These are phyloP conservation scores for Anarsia innoxiella DNA, from an alignment of 2,888 invertebrate species.

Conservation along the genomic window DNA sequence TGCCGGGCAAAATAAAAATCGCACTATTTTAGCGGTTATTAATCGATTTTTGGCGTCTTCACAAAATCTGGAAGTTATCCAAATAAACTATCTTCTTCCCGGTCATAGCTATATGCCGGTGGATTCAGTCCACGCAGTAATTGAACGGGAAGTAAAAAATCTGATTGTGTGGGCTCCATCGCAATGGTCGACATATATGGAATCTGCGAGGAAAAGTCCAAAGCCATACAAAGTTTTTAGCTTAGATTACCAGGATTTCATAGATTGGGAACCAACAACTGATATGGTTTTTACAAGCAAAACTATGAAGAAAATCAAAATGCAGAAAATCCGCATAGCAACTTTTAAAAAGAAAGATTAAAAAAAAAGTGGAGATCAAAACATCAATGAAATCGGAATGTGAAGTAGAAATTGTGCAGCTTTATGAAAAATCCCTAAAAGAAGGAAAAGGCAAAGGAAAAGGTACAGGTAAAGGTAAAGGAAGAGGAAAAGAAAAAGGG, in stretches of 20 bases:
- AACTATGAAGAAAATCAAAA: slow-evolving; percentile 14
- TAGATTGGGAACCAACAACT: slow-evolving; percentile 10
- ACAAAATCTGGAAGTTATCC: slow-evolving; percentile 19
- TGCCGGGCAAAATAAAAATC: slow-evolving; percentile 21
- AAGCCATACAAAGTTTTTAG: slow-evolving; percentile 18
- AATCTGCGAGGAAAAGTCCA: slow-evolving; percentile 11
- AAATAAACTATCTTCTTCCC: slow-evolving; percentile 28
- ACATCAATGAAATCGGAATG: neutral
- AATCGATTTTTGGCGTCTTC: slow-evolving; percentile 19
- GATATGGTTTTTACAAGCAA: slow-evolving; percentile 11
- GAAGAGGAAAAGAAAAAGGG: neutral
- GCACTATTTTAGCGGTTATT: slow-evolving; percentile 16
- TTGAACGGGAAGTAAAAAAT: slow-evolving; percentile 14
- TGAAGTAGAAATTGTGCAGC: neutral
- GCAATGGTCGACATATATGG: slow-evolving; percentile 13
- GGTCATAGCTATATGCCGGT: slow-evolving; percentile 31
- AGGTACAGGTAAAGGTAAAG: neutral
- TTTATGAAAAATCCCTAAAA: neutral
- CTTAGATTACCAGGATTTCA: slow-evolving; percentile 13
- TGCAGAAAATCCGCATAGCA: neutral
- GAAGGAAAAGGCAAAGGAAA: neutral
- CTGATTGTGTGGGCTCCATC: slow-evolving; percentile 14
- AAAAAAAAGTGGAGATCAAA: neutral
- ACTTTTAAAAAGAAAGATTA: neutral
- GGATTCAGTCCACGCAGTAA: slow-evolving; percentile 11